Percentiles rank a stretch among this genome's conserved stretches.
Conservation (phyloP, 2,113 vertebrate species). For the Cnemophilus loriae region DNA sequence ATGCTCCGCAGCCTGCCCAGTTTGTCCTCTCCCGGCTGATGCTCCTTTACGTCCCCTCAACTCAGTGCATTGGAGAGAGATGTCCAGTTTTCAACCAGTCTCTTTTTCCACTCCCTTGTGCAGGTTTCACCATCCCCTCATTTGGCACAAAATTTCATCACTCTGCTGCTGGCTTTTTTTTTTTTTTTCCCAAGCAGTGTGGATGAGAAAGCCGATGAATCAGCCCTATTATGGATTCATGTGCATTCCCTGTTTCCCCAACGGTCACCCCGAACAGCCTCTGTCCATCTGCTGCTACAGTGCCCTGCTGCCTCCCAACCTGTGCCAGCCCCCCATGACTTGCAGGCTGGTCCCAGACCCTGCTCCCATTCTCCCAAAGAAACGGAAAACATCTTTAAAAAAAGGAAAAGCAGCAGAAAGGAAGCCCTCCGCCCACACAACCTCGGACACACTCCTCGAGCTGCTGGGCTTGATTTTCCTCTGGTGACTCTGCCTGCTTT, state of each 20-base stretch:
- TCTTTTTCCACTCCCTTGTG: neutral
- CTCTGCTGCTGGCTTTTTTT: neutral
- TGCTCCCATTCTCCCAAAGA: neutral
- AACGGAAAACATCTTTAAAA: neutral
- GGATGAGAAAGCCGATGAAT: slow-evolving; percentile 23
- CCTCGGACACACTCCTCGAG: neutral
- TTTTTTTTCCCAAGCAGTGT: neutral
- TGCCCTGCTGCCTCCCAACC: neutral
- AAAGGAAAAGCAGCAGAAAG: neutral
- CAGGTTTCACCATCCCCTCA: neutral
- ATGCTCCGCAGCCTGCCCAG: neutral
- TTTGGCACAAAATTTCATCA: neutral
- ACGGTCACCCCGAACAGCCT: neutral
- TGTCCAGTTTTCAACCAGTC: neutral
- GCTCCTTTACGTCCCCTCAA: neutral
- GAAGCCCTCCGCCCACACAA: slow-evolving; percentile 30
- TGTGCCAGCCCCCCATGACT: neutral
- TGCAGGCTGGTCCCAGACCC: neutral
- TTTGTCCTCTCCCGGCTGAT: neutral
- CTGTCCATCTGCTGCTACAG: neutral
- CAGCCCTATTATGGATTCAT: slow-evolving; percentile 14
- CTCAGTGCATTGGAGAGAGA: neutral
- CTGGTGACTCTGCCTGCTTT: slow-evolving; percentile 25
- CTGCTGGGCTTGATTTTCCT: slow-evolving; percentile 50
- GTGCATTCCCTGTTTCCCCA: neutral